Conservation (phyloP, 2,113 vertebrate genomes). For the Ondatra zibethicus region DNA sequence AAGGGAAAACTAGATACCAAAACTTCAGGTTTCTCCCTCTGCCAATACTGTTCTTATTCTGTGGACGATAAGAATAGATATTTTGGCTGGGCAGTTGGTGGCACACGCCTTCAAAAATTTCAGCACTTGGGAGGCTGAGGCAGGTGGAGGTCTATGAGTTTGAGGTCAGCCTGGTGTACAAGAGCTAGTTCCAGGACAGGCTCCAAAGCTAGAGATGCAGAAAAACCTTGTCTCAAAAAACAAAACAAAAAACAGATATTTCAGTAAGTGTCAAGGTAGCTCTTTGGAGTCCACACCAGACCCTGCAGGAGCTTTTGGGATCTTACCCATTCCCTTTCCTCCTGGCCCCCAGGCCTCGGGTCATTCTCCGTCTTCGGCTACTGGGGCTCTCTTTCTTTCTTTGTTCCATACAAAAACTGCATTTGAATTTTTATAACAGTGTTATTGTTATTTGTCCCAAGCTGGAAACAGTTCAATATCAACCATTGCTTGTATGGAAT, state of each 20-base stretch:
- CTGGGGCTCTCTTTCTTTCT: neutral
- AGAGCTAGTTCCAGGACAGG: no score
- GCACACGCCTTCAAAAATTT: no score
- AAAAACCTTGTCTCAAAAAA: no score
- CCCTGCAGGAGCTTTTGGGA: neutral
- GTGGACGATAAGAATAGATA: neutral
- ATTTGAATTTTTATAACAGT: neutral
- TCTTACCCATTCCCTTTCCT: neutral
- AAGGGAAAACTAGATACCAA: slow-evolving; percentile 5
- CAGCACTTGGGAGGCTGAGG: no score
- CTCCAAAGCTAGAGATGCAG: no score
- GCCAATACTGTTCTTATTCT: neutral
- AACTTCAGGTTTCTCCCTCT: neutral
- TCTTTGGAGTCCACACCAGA: neutral
- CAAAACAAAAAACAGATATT: neutral
- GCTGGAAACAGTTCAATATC: neutral
- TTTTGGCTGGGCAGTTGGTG: no score
- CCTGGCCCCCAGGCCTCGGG: neutral
- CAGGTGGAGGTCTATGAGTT: no score
- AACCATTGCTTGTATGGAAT: neutral
- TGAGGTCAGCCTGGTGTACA: no score
- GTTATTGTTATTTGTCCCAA: neutral
- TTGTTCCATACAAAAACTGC: neutral
- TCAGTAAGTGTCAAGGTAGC: neutral
- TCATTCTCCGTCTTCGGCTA: neutral